Evolutionary conservation across 2,888 invertebrate genomes (phyloP), one percentile per base, ranked within the genome.

Genomic region (Formica aserva): DNA sequence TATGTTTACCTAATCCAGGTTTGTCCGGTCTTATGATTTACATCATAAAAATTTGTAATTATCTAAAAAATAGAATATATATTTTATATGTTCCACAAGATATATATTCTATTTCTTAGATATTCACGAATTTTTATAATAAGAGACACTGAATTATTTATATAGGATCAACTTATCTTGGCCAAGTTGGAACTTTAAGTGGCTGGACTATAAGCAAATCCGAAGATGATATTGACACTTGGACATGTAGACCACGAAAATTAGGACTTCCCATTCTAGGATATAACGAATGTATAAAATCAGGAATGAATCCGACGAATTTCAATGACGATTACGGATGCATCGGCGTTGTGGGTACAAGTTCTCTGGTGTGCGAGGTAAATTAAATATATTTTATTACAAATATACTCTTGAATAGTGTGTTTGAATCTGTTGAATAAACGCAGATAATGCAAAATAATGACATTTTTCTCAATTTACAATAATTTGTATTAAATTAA

Each of bases 1-100:
- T 97, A 76, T 96, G 96, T 86, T 91, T 97, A 87, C 96, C 96
- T 3, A 93, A 95, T 82, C 95, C 95, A 78, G 95, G 95, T 95
- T 69, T 18, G 74, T 86, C 22, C n/a, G 26, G 15, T 15, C 32
- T 65, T 22, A 1, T 29, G 9, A 32, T 22, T 52, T 3, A 1
- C 18, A 26, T 11, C 1, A 82, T 26, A 91, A 32, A 41, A 45
- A 72, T 18, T 13, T 74, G 13, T 48, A 0, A 0, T 18, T 13
- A 82, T 62, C 15, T 35, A 13, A 71, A 32, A 35, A 38, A 57
- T 45, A 35, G 22, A 45, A 41, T 18, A 5, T 6, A 8, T 22
- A 45, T 13, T 15, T 13, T 22, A 22, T 22, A 15, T n/a, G n/a
- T 15, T 60, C 4, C 15, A 29, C 22, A 63, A 63, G 18, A 41